Base-by-base conservation (phyloP, 1,140 invertebrate genomes). In the Brachionus manjavacas region DNA sequence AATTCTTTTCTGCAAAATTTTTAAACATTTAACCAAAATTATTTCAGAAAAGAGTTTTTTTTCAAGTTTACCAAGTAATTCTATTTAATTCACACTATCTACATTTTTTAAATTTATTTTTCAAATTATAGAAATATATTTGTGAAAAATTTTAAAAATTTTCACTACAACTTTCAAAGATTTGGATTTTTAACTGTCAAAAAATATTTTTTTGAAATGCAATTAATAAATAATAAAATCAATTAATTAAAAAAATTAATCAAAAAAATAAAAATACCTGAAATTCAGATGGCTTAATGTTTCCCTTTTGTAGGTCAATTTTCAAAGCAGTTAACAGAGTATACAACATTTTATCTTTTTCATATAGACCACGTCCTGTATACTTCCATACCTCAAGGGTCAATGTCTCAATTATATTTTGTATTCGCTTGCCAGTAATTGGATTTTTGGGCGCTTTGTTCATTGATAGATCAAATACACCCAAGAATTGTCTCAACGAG, bases 311-410 rank as follows among this genome's bases (percentile, higher is more conserved):
- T 85, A 95, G 93, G 88, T 98, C 95, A 80, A 98, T 96, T 90
- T 98, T 98, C 91, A 98, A 94, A 0, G 95, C 95, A 87, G 98
- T 91, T 92, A 98, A 94, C 9, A 98, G 88, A 0, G 96, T 97
- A 87, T 97, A 98, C 4, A 97, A 90, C 88, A 93, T 92, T 88
- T 97, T 97, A 88, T 99, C 95, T 20, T 93, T 91, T 89, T 97
- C 96, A 87, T 97, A 99, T 6, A 98, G 92, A 88, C 95, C 96
- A 79, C 96, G 91, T 85, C 94, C 92, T 7, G 95, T 96, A 88
- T 97, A 97, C 16, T 92, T 78, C 72, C 70, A 84, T 0, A 96
- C 95, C 89, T 96, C 94, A 86, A 93, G 93, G 0, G 96, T 98
- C 60, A 98, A 91, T 88, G 95, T 95, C 64, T 93, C 92, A 14